Conservation (phyloP, 2,113 vertebrate species). For the Kryptolebias marmoratus region DNA sequence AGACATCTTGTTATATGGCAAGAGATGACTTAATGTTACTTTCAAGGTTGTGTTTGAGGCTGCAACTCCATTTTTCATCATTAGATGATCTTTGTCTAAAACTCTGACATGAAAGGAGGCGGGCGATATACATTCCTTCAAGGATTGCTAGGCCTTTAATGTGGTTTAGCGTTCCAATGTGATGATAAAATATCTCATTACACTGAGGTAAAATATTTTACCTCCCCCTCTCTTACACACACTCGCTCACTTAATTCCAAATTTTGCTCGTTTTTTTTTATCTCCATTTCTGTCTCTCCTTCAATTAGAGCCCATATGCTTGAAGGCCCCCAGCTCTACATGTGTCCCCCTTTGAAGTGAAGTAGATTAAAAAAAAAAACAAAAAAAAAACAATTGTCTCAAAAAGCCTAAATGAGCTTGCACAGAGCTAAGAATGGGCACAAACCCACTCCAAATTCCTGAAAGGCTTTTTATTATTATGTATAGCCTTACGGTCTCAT, state of each 20-base stretch:
- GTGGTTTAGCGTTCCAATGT: too few relatives aligned
- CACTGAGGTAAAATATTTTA: conserved; percentile 36
- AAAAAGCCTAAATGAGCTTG: conserved; percentile 64
- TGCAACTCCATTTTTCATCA: too few relatives aligned
- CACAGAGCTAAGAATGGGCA: conserved; percentile 35
- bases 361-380: conserved; percentile 50
- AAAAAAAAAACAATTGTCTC: conserved; percentile 55
- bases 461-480: conserved; percentile 16
- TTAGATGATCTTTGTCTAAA: too few relatives aligned
- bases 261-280: conserved; percentile 30
- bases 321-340: conserved; percentile 62
- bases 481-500: conserved; percentile 10
- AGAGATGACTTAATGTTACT: too few relatives aligned
- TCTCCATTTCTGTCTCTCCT: conserved; percentile 57
- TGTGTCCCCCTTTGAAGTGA: conserved; percentile 67
- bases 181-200: conserved; percentile 4
- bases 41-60: too few relatives aligned
- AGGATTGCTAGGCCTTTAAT: too few relatives aligned
- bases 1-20: too few relatives aligned
- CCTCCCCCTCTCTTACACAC: conserved; percentile 30
- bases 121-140: too few relatives aligned
- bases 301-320: conserved; percentile 69
- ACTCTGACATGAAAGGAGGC: too few relatives aligned
- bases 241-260: not conserved
- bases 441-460: conserved; percentile 10